Conservation (phyloP, 2,888 invertebrate genomes). For the Portevinia maculata region DNA sequence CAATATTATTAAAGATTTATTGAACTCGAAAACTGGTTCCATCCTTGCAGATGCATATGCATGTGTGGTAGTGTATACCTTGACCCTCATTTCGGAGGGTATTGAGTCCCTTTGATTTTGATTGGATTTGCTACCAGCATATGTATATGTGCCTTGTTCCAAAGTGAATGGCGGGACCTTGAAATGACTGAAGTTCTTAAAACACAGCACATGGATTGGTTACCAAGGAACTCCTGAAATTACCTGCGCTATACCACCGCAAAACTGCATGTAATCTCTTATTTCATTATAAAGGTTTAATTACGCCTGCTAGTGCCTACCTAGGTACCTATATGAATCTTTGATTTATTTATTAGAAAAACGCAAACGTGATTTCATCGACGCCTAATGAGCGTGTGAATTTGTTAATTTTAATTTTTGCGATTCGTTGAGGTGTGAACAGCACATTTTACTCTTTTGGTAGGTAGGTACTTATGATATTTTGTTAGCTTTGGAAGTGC, state of each 20-base stretch:
- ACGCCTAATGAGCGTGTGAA: conserved; percentile 50
- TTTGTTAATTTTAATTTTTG: conserved; percentile 28
- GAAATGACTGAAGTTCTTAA: conserved; percentile 7
- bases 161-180: conserved; percentile 41
- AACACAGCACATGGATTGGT: neutral
- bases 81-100: conserved; percentile 45
- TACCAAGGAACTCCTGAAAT: conserved; percentile 1
- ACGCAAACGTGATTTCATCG: conserved; percentile 28
- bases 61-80: conserved; percentile 3
- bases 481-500: neutral
- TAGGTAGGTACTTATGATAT: conserved; percentile 25
- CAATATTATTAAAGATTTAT: conserved; percentile 2
- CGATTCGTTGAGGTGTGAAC: conserved; percentile 50
- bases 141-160: too few species aligned
- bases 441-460: conserved; percentile 24
- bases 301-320: neutral
- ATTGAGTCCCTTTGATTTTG: neutral
- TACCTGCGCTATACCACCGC: neutral
- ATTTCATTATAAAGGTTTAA: conserved; percentile 1
- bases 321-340: too few species aligned
- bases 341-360: conserved; percentile 8
- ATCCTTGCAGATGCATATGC: neutral
- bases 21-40: conserved; percentile 27
- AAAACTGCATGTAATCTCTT: conserved; percentile 11
- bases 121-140: neutral